phyloP scores from a whole-genome alignment of 1,140 invertebrate species.

The Campoletis sonorensis region DNA sequence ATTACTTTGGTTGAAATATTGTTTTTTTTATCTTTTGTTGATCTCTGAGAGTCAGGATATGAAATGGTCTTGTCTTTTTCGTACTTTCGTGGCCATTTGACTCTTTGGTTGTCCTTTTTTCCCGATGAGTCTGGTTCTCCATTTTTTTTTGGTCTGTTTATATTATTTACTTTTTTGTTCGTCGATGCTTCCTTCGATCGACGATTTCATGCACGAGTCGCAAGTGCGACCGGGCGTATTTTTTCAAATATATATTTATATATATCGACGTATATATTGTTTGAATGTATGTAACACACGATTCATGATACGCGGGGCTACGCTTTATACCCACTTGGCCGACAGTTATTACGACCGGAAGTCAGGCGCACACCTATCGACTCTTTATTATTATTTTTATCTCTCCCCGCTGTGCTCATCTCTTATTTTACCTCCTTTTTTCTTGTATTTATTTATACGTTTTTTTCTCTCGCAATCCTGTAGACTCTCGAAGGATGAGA shows the following conservation, averaged over 20 bases:
- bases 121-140: too few species aligned
- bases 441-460: neutral
- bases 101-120: too few species aligned
- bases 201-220: conserved; percentile 13
- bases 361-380: conserved; percentile 27
- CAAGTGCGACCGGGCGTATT: neutral
- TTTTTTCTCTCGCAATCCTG: conserved; percentile 4
- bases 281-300: neutral
- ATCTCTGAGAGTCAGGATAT: too few species aligned
- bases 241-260: too few species aligned
- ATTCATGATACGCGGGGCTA: neutral
- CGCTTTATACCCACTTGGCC: neutral
- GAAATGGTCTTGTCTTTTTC: too few species aligned
- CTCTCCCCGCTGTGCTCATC: neutral
- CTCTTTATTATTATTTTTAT: neutral
- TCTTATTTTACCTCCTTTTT: neutral
- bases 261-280: too few species aligned
- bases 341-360: conserved; percentile 42
- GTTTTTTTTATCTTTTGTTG: too few species aligned
- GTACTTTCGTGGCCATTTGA: too few species aligned
- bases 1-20: too few species aligned
- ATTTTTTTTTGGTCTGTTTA: conserved; percentile 5
- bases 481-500: too few species aligned
- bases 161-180: neutral
- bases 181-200: neutral